phyloP scores from a whole-genome alignment of 2,797 vertebrate species.

The Sphenodon punctatus region DNA sequence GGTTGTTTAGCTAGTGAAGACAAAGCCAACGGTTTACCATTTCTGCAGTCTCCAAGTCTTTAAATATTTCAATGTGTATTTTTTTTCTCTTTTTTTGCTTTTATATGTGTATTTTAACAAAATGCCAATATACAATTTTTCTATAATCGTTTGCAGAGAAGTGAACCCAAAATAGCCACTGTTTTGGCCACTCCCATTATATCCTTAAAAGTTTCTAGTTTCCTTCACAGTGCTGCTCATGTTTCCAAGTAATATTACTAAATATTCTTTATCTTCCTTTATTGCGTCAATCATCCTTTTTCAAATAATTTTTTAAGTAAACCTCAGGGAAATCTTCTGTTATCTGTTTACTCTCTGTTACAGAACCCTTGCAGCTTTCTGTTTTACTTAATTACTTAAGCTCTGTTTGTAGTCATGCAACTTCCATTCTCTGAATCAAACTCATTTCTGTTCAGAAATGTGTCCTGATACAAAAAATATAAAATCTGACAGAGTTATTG shows the following conservation, averaged over 20 bases:
- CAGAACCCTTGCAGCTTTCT: background rate
- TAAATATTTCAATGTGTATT: too few species aligned
- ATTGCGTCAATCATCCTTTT: background rate
- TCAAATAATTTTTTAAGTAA: background rate
- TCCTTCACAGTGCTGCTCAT: background rate
- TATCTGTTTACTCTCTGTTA: background rate
- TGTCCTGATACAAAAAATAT: too few species aligned
- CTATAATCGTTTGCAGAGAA: background rate
- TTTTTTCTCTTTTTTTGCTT: background rate
- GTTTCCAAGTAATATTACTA: background rate
- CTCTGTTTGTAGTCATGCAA: background rate
- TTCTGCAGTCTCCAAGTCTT: background rate
- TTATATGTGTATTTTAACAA: background rate
- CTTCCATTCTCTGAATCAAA: background rate
- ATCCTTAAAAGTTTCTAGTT: background rate
- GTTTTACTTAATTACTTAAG: background rate
- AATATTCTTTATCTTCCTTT: too few species aligned
- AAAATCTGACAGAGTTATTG: too few species aligned
- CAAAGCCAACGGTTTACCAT: background rate
- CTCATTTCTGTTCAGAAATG: background rate
- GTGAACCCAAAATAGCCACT: background rate
- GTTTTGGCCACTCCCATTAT: background rate
- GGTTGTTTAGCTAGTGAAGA: background rate
- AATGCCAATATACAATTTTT: background rate
- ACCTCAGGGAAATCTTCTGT: background rate